A percentile compares a stretch with the other conserved stretches of the same genome.
These are phyloP conservation scores for Tipula vernalis DNA, from an alignment of 2,888 invertebrate genomes.

Conservation along the genomic window DNA sequence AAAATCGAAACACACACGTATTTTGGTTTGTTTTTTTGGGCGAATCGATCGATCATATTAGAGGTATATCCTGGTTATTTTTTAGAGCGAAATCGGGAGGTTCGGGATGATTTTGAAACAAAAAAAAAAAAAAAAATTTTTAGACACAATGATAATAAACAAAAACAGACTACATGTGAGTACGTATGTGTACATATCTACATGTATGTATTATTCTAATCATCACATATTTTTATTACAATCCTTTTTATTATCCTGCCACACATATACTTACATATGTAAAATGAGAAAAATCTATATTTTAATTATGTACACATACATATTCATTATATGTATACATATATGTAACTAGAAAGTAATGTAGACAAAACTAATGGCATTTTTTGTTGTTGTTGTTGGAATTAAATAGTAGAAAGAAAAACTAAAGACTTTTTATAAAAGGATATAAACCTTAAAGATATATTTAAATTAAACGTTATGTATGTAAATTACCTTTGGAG, in stretches of 20 bases:
- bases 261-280: slow-evolving; percentile 7
- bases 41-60: background rate
- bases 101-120: background rate
- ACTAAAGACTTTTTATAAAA: background rate
- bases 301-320: background rate
- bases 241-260: background rate
- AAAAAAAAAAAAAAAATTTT: background rate
- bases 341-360: background rate
- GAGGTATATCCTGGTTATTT: background rate
- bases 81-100: background rate
- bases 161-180: background rate
- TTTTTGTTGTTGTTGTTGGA: background rate
- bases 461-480: background rate
- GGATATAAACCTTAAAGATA: background rate
- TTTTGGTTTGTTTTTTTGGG: background rate
- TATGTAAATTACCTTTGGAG: background rate
- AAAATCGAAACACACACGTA: background rate
- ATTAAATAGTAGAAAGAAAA: background rate
- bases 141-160: background rate
- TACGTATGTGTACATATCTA: background rate
- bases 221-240: background rate
- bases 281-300: slow-evolving; percentile 9
- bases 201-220: background rate
- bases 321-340: background rate
- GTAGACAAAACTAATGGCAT: background rate